Conservation (phyloP, 2,888 invertebrate genomes). For the Ophioninae sp. region DNA sequence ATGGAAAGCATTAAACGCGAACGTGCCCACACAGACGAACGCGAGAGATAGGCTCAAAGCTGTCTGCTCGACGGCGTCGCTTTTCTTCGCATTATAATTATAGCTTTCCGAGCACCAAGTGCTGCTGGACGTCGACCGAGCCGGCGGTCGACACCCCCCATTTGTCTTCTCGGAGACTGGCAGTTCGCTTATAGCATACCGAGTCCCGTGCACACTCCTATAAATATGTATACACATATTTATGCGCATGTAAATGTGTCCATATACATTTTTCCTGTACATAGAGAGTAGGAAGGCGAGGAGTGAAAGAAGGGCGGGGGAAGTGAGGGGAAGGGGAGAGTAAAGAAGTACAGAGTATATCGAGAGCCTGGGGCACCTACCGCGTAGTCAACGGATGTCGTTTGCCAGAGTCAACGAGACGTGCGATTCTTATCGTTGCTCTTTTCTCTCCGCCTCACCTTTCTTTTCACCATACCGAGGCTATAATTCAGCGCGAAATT, state of each 20-base stretch:
- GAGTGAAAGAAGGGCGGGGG: slow-evolving; percentile 20
- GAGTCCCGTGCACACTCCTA: slow-evolving; percentile 49
- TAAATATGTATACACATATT: slow-evolving; percentile 33
- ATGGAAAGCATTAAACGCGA: slow-evolving; percentile 20
- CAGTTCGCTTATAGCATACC: slow-evolving; percentile 69
- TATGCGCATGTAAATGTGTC: slow-evolving; percentile 33
- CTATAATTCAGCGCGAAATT: slow-evolving; percentile 68
- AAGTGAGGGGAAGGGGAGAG: slow-evolving; percentile 9
- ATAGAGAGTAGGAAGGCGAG: not conserved
- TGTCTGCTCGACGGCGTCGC: slow-evolving; percentile 57
- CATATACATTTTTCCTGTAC: slow-evolving; percentile 38
- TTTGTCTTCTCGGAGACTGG: slow-evolving; percentile 79
- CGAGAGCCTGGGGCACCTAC: slow-evolving; percentile 68
- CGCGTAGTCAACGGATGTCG: slow-evolving; percentile 71
- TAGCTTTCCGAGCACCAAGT: slow-evolving; percentile 81
- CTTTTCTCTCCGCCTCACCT: slow-evolving; percentile 65
- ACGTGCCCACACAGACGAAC: slow-evolving; percentile 15
- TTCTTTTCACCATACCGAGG: slow-evolving; percentile 66
- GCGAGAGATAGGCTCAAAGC: slow-evolving; percentile 41
- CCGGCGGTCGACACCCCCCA: slow-evolving; percentile 82
- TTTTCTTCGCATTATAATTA: slow-evolving; percentile 82
- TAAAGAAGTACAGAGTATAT: slow-evolving; percentile 21
- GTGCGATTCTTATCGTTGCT: slow-evolving; percentile 73
- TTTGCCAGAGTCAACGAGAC: slow-evolving; percentile 70
- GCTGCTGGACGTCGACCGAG: slow-evolving; percentile 70